Percentiles rank a stretch among this genome's conserved stretches.
Conservation (phyloP, 2,797 vertebrate genomes). For the Periparus ater region DNA sequence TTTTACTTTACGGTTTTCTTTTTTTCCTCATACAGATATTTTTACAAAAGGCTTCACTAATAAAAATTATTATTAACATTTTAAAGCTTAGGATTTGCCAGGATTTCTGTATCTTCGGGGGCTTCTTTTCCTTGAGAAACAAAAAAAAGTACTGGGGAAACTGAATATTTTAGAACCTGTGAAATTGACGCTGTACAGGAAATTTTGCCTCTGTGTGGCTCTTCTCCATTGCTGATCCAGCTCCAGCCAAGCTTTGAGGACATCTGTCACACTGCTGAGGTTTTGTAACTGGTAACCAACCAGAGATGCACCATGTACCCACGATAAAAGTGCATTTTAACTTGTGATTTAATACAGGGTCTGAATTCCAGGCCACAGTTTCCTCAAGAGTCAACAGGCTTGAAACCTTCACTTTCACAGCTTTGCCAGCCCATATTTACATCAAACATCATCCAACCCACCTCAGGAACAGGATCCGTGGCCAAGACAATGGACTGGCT, state of each 20-base stretch:
- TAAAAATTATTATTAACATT: neutral
- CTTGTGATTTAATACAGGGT: neutral
- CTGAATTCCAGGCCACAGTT: constrained; percentile 13
- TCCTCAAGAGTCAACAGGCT: neutral
- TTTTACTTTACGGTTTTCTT: neutral
- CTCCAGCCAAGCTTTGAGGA: neutral
- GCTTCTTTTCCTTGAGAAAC: neutral
- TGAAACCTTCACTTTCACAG: neutral
- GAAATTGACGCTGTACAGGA: neutral
- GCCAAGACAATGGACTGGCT: neutral
- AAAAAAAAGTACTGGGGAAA: neutral
- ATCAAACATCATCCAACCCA: neutral
- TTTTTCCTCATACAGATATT: neutral
- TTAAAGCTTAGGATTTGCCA: neutral
- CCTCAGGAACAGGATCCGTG: neutral
- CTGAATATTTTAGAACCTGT: neutral
- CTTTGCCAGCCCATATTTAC: neutral
- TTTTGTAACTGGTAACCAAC: neutral
- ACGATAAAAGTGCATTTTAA: neutral
- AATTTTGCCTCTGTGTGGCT: neutral
- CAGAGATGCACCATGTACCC: neutral
- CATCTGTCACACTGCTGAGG: neutral
- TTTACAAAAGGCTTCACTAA: neutral
- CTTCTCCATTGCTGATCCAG: neutral
- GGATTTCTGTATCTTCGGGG: neutral